A percentile compares a stretch with the other conserved stretches of the same genome.
phyloP scores from a whole-genome alignment of 2,113 vertebrate genomes.

The Psittacula cyanocephala region DNA sequence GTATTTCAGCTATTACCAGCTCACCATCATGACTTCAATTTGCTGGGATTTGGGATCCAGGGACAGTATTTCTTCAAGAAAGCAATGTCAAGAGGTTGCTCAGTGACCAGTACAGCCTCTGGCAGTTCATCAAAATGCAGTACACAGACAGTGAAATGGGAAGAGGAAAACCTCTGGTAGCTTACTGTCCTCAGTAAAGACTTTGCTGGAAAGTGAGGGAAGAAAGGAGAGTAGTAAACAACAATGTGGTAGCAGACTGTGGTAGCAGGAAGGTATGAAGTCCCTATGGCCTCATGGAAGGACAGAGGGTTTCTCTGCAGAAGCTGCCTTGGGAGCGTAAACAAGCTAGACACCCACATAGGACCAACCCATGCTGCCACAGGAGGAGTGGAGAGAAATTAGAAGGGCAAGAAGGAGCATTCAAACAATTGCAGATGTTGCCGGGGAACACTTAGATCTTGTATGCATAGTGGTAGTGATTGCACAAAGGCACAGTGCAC shows the following conservation, averaged over 20 bases:
- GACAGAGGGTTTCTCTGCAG: neutral
- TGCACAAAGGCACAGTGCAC: neutral
- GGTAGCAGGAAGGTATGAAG: neutral
- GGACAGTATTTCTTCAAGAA: conserved; percentile 22
- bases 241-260: neutral
- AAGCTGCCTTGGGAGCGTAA: neutral
- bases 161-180: neutral
- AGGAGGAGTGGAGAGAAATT: neutral
- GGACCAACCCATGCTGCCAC: neutral
- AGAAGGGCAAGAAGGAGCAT: neutral
- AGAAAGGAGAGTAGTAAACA: neutral
- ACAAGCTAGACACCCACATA: neutral
- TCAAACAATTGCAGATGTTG: neutral
- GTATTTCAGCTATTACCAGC: conserved; percentile 17
- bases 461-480: neutral
- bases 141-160: neutral
- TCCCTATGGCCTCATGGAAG: neutral
- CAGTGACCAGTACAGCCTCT: neutral
- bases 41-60: neutral
- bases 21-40: neutral
- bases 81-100: neutral
- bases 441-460: neutral
- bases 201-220: neutral
- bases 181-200: neutral
- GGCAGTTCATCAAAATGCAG: neutral